Evolutionary conservation across 2,888 invertebrate genomes (phyloP), one percentile per base, ranked within the genome.

Genomic region (Panzeria rudis): DNA sequence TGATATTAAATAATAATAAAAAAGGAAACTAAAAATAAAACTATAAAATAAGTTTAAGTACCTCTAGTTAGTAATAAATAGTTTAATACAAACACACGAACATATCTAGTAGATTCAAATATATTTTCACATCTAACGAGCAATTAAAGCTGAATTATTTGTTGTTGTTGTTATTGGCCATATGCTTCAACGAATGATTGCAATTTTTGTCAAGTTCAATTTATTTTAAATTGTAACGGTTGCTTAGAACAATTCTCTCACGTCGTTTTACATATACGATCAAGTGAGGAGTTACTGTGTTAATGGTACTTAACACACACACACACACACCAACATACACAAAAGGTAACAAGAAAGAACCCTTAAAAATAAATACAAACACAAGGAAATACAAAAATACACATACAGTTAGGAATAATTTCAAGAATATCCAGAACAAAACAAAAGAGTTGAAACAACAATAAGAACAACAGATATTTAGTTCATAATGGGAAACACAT

Each of bases 401-500:
- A 47, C 20, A 20, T 23, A 38, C 35, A 20, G 25, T 54, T 35
- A 8, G 15, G 41, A 69, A 64, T 44, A 47, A 32, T 41, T n/a
- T 25, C 17, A 61, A 78, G 76, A 76, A 80, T 41, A 80, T 15
- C 59, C 3, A 15, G 38, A 85, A 73, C 72, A 85, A 73, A 75
- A 85, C 78, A 84, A 81, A 82, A 61, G 71, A 77, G 35, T 47
- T 62, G 41, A 62, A 44, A 44, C 20, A 15, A 35, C 61, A 87
- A 89, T 84, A 89, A 52, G 41, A 66, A 20, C 32, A 35, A 44
- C 29, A 64, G 52, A 32, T 47, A 54, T 59, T 79, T 73, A 82
- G 78, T 81, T 66, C 75, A 83, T 56, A 73, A 97, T 96, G 97
- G 97, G 97, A 90, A 97, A 97, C 93, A 96, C 96, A 93, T 96